Conservation (phyloP, 53 echinoderm and acorn worm genomes). For the Patiria pectinifera region DNA sequence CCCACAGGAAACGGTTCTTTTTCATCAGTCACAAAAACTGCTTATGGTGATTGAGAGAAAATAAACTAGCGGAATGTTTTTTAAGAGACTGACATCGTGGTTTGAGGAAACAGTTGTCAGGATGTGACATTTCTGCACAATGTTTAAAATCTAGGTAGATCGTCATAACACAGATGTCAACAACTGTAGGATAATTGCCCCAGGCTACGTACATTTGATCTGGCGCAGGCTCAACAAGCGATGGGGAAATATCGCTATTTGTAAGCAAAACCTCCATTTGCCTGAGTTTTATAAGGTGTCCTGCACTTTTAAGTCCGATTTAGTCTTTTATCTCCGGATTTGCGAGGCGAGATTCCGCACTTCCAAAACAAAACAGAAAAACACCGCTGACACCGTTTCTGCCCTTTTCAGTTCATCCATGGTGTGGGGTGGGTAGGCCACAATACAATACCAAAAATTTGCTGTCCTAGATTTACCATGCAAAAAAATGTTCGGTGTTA, state of each 20-base stretch:
- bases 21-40: too few species aligned
- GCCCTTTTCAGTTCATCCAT: not conserved
- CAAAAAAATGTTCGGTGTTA: not conserved
- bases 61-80: not conserved
- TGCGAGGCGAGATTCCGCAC: not conserved
- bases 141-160: not conserved
- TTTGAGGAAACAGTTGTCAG: not conserved
- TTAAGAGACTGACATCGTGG: not conserved
- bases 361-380: not conserved
- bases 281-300: not conserved
- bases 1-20: too few species aligned
- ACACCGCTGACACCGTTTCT: not conserved
- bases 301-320: conserved; percentile 1
- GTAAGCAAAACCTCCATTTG: not conserved
- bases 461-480: not conserved
- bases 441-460: not conserved
- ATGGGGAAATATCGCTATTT: not conserved
- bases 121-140: not conserved
- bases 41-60: too few species aligned
- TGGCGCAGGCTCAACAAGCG: not conserved
- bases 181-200: not conserved
- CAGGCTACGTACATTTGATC: not conserved
- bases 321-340: conserved; percentile 1
- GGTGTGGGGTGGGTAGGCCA: conserved; percentile 5
- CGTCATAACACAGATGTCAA: not conserved